Evolutionary conservation across 2,797 vertebrate species (phyloP), one percentile per base, ranked within the genome.

Genomic region (Sciurus carolinensis): DNA sequence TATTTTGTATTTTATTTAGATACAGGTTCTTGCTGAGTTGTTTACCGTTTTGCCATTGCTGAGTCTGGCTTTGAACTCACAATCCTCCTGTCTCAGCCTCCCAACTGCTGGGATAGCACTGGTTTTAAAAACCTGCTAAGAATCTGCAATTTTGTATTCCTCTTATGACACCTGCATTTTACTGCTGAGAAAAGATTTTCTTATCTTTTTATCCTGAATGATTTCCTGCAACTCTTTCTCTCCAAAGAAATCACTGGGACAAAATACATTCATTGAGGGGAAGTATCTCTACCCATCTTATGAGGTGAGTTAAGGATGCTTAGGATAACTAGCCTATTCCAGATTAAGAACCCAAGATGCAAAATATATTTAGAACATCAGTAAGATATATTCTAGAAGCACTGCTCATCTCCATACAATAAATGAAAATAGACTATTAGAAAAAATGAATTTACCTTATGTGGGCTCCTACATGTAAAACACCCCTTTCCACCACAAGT

Each of bases 111-210:
- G 44, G 44, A 47, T 69, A 84, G 42, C 18, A 39, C 17, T 64
- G 73, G n/a, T 10, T 85, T 71, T 22, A 83, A 50, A 77, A 54
- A 28, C 15, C 12, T 86, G 4, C 7, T 17, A 36, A 72, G 75
- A 64, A 62, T 67, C 4, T 36, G 15, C 24, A 59, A 20, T 30
- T 33, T 66, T 66, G 30, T 59, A 80, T 62, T 22, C 8, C 9
- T 3, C 17, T 57, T 54, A 1, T 5, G 10, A 64, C 1, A 13
- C 7, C 2, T n/a, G 10, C 8, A 50, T 75, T 76, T 62, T 0
- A 85, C 3, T 66, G 24, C 47, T 73, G 36, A 50, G 33, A 22
- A 28, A 66, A 76, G 1, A 44, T 5, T 10, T 20, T 0, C n/a
- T 62, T 47, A 30, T 54, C 39, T 33, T 82, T 90, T 62, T 50